Conservation (phyloP, 1,140 invertebrate species). For the Sitophilus oryzae region DNA sequence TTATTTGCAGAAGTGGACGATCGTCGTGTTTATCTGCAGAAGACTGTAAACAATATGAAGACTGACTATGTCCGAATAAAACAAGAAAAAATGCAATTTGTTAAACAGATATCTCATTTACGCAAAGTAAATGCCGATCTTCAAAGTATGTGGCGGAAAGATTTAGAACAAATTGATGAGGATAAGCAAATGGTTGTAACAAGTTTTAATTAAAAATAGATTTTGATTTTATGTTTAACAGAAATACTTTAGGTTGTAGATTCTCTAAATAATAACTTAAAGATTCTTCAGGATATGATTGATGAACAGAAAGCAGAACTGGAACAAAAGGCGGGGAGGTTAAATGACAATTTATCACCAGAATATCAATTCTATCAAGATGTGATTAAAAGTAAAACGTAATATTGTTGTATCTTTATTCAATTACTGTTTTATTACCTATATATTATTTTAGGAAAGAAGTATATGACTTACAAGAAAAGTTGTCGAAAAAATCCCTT, state of each 20-base stretch:
- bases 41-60: constrained; percentile 19
- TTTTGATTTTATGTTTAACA: neutral
- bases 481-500: neutral
- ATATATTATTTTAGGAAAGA: neutral
- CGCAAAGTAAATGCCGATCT: constrained; percentile 1
- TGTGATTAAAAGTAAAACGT: neutral
- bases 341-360: neutral
- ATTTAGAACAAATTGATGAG: constrained; percentile 2
- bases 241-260: neutral
- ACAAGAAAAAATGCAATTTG: neutral
- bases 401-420: neutral
- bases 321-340: neutral
- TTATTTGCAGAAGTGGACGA: constrained; percentile 39
- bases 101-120: constrained; percentile 2
- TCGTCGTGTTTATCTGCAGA: constrained; percentile 25
- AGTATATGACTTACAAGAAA: neutral
- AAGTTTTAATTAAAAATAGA: neutral
- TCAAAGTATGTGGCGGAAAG: neutral
- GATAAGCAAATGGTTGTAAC: neutral
- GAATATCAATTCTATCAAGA: neutral
- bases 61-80: constrained; percentile 4
- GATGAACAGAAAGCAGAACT: neutral
- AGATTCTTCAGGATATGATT: neutral
- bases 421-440: neutral
- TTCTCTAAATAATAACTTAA: neutral